Evolutionary conservation across 1,140 invertebrate genomes (phyloP).

Genomic region (Drosophila athabasca): DNA sequence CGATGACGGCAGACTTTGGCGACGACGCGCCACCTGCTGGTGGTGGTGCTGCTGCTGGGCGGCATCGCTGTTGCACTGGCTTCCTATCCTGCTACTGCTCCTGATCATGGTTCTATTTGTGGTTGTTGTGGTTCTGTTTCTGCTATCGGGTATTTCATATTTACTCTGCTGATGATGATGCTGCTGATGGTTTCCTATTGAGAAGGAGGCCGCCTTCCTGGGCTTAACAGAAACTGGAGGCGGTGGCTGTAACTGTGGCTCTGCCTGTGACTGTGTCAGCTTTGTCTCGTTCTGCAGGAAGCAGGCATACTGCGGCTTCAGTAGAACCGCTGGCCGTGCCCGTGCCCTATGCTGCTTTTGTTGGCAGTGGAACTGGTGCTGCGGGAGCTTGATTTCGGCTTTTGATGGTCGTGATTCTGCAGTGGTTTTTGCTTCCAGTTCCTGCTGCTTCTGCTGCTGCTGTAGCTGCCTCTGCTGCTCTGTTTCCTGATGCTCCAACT

Average conservation of each 20-base stretch:
- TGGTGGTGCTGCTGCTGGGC: constrained; percentile 8
- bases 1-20: constrained; percentile 64
- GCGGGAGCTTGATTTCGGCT: constrained; percentile 19
- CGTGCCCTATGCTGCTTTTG: constrained; percentile 50
- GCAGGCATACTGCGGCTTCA: constrained; percentile 78
- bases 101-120: neutral
- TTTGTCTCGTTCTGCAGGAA: constrained; percentile 65
- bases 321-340: constrained; percentile 57
- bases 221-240: constrained; percentile 11
- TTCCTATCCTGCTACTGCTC: constrained; percentile 4
- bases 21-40: constrained; percentile 42
- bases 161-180: constrained; percentile 27
- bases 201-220: constrained; percentile 66
- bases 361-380: constrained; percentile 21
- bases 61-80: constrained; percentile 15
- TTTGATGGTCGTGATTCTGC: constrained; percentile 8
- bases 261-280: constrained; percentile 7
- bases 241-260: neutral
- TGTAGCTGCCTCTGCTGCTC: neutral
- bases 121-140: constrained; percentile 11
- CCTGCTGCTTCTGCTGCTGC: neutral
- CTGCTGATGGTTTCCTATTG: constrained; percentile 34
- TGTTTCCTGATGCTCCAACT: neutral
- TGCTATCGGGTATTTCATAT: constrained; percentile 34
- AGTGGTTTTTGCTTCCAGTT: constrained; percentile 19